Base-by-base conservation (phyloP, 2,113 vertebrate genomes). In the Notarius quadriscutis region DNA sequence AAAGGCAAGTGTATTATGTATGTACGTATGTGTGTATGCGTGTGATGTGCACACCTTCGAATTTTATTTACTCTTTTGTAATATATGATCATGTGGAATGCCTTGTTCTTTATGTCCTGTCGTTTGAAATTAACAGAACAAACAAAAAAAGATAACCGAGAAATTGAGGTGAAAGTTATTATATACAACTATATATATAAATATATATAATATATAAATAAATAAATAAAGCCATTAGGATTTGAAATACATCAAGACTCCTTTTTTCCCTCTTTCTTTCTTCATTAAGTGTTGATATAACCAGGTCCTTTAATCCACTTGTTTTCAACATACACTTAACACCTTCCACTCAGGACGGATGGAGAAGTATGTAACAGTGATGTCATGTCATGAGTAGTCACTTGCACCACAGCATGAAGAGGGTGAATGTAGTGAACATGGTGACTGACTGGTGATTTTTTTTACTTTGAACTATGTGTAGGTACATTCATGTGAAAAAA, bases 201-300 rank as follows among this genome's bases (percentile, higher is more conserved):
- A 93, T 92, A 94, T 86, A 96, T 92, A 93, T 93, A 92, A 93
- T 94, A 94, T 85, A 91, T 91, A 93, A 82, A 93, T 93, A 93
- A 90, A 93, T 92, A 93, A 96, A 96, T 96, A 96, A 96, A 96
- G 95, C 94, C 95, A 96, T 95, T 94, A 92, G 92, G 92, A 93
- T 96, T 95, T 95, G 92, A 95, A 94, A 92, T 95, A 94, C 77
- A 91, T 79, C 48, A 8, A 86, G 89, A 12, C 86, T 87, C 87
- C 84, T 92, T 89, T 60, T 17, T 22, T 86, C 89, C 41, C 58
- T 18, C 14, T 90, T 57, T 90, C 82, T 81, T 90, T 84, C 51
- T 85, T 88, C 41, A 53, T 27, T 34, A 20, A 7, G 57, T 41
- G 20, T 62, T 34, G 14, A 2, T 34, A 9, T 62, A 22, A 79